These are phyloP conservation scores for Paedocypris micromegethes DNA, from an alignment of 2,797 vertebrate species.

Conservation along the genomic window DNA sequence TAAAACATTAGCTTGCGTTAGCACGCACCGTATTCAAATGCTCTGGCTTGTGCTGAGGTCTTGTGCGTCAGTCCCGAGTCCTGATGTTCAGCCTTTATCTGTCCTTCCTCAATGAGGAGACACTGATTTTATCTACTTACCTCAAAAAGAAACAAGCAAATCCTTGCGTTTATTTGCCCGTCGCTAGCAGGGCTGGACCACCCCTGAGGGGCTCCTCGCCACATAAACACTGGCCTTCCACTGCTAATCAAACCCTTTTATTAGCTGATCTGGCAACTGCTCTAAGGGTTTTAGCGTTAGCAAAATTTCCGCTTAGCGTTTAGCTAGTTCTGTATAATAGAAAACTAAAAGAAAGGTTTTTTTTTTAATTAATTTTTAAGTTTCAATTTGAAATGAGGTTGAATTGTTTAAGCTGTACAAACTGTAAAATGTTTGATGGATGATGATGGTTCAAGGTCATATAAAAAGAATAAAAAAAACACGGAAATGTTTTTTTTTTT, in stretches of 20 bases:
- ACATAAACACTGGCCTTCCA: conserved; percentile 17
- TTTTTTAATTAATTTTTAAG: too few species aligned
- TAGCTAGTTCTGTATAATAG: not conserved
- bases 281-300: too few species aligned
- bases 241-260: not conserved
- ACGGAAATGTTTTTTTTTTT: too few species aligned
- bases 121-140: conserved; percentile 40
- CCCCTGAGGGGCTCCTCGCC: conserved; percentile 41
- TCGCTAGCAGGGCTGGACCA: conserved; percentile 34
- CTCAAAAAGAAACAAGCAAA: conserved; percentile 28
- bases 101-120: conserved; percentile 40
- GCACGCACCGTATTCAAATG: conserved; percentile 35
- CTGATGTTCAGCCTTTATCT: conserved; percentile 34
- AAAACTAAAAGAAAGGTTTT: too few species aligned
- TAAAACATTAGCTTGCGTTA: not conserved
- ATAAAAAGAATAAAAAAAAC: too few species aligned
- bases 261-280: not conserved
- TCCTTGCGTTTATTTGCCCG: conserved; percentile 44
- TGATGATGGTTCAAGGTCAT: too few species aligned
- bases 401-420: too few species aligned
- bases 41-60: not conserved
- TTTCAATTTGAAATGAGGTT: too few species aligned
- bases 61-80: conserved; percentile 22
- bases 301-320: not conserved
- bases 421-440: too few species aligned